Evolutionary conservation across 2,888 invertebrate genomes (phyloP).

Genomic region (Lamellibrachia columna): DNA sequence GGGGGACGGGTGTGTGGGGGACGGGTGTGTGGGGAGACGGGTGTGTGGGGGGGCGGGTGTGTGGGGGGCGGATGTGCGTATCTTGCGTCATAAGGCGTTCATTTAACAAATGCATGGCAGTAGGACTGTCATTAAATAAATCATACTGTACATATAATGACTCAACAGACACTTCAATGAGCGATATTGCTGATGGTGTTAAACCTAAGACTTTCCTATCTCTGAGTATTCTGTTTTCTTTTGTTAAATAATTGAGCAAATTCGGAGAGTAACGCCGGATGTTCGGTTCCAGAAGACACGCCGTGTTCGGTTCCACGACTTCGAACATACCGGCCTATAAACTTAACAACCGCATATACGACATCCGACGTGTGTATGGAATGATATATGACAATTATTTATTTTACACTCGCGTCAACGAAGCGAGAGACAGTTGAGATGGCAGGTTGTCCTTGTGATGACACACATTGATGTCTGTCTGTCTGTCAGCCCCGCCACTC

Average conservation of each 20-base stretch:
- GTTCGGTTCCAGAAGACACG: not conserved
- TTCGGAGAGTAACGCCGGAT: not conserved
- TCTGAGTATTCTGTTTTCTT: not conserved
- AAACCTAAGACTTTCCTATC: not conserved
- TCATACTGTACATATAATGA: not conserved
- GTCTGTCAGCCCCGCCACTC: not conserved
- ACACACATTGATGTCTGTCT: not conserved
- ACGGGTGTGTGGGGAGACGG: not conserved
- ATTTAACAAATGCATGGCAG: not conserved
- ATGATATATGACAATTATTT: not conserved
- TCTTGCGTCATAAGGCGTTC: not conserved
- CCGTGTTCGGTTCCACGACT: too few species aligned
- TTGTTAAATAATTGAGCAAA: conserved; percentile 5
- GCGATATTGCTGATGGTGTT: not conserved
- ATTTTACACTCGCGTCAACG: not conserved
- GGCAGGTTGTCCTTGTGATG: not conserved
- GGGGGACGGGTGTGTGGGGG: too few species aligned
- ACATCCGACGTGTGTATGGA: not conserved
- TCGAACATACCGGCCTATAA: too few species aligned
- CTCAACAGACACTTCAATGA: not conserved
- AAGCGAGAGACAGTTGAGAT: not conserved
- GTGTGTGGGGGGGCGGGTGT: not conserved
- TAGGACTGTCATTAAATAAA: not conserved
- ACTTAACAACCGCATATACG: not conserved
- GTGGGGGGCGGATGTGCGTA: not conserved